These are phyloP conservation scores for Ciconia maguari DNA, from an alignment of 2,113 vertebrate genomes.

Conservation along the genomic window DNA sequence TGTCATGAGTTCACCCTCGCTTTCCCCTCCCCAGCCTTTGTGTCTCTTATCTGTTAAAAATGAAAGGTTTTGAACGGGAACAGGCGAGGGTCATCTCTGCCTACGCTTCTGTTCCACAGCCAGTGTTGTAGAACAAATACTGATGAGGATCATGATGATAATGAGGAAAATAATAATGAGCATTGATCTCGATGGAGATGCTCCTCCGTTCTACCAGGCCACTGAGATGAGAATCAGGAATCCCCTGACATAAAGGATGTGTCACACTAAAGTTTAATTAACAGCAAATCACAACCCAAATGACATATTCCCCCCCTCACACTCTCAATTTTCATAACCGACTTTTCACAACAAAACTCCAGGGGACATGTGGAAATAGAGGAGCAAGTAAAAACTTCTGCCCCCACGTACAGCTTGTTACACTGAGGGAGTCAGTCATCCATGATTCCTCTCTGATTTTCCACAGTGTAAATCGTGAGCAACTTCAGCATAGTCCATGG, in stretches of 20 bases:
- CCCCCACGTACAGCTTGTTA: not conserved
- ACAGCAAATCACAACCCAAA: constrained; percentile 55
- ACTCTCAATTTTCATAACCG: constrained; percentile 14
- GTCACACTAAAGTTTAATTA: constrained; percentile 64
- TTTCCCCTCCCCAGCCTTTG: not conserved
- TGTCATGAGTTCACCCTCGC: not conserved
- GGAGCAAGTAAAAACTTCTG: constrained; percentile 15
- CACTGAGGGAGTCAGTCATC: not conserved
- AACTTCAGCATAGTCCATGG: not conserved
- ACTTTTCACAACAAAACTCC: constrained; percentile 42
- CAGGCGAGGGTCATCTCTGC: constrained; percentile 1
- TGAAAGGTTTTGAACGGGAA: not conserved
- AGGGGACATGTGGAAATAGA: constrained; percentile 18
- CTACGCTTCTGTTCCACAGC: not conserved
- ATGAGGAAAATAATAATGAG: constrained; percentile 68
- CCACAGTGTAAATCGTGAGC: not conserved
- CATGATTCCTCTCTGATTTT: not conserved
- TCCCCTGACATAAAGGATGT: constrained; percentile 59
- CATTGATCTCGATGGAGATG: constrained; percentile 56
- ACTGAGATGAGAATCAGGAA: constrained; percentile 54
- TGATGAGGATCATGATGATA: constrained; percentile 63
- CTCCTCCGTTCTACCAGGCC: constrained; percentile 40
- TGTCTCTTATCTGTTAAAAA: not conserved
- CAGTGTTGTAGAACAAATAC: constrained; percentile 58
- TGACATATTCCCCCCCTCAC: not conserved